These are phyloP conservation scores for Plestiodon gilberti DNA, from an alignment of 2,113 vertebrate genomes.

Conservation along the genomic window DNA sequence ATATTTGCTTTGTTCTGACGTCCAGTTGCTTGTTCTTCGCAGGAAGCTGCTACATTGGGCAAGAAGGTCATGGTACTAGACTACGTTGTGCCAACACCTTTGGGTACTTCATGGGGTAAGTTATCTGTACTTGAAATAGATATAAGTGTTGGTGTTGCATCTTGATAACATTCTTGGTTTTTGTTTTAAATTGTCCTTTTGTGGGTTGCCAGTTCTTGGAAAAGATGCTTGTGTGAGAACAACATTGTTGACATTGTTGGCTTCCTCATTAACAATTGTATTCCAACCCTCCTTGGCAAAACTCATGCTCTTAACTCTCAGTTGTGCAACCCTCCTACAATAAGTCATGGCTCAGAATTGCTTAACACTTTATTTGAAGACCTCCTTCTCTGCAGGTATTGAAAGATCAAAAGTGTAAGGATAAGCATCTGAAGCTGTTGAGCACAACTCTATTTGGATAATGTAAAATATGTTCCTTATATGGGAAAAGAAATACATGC, in stretches of 20 bases:
- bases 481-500: background rate
- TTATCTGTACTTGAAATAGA: background rate
- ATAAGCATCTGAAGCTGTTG: no score
- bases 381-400: no score
- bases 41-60: conserved; percentile 92
- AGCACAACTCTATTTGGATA: background rate
- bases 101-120: conserved; percentile 92
- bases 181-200: background rate
- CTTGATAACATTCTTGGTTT: background rate
- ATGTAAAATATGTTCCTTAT: background rate
- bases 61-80: conserved; percentile 96
- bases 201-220: background rate
- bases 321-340: background rate
- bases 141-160: background rate
- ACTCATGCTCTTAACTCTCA: background rate
- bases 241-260: background rate
- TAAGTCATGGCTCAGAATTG: background rate
- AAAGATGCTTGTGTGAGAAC: background rate
- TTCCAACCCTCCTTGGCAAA: background rate
- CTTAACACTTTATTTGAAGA: background rate
- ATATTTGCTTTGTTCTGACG: background rate
- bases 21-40: conserved; percentile 22
- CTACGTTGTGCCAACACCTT: conserved; percentile 92
- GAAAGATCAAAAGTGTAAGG: no score
- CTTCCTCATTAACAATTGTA: background rate